These are phyloP conservation scores for Adelosebastes latens DNA, from an alignment of 2,797 vertebrate genomes.

Conservation along the genomic window DNA sequence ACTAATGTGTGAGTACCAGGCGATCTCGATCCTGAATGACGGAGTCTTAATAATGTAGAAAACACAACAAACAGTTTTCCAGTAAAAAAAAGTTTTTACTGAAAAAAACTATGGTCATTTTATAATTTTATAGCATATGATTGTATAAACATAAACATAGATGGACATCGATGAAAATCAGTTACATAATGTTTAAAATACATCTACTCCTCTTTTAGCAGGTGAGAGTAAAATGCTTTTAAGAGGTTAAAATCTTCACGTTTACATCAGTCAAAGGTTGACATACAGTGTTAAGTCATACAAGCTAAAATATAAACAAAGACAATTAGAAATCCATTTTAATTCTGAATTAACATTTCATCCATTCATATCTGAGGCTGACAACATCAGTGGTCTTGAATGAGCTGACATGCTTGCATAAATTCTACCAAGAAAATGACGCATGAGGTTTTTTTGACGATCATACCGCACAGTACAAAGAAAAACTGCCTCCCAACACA, in stretches of 20 bases:
- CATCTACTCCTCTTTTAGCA: slow-evolving; percentile 81
- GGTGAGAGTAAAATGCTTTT: slow-evolving; percentile 79
- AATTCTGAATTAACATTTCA: slow-evolving; percentile 81
- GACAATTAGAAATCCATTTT: slow-evolving; percentile 80
- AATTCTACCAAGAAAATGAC: slow-evolving; percentile 71
- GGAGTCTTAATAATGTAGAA: slow-evolving; percentile 1
- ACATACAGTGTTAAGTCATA: slow-evolving; percentile 86
- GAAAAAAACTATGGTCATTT: slow-evolving; percentile 84
- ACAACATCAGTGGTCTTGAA: slow-evolving; percentile 82
- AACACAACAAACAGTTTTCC: slow-evolving; percentile 32
- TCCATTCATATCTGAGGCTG: slow-evolving; percentile 75
- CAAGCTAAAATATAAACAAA: slow-evolving; percentile 83
- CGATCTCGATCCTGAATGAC: not conserved
- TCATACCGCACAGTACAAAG: slow-evolving; percentile 65
- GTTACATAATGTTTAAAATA: slow-evolving; percentile 84
- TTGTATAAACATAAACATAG: slow-evolving; percentile 87
- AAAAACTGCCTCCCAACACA: slow-evolving; percentile 55
- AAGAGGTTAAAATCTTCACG: slow-evolving; percentile 85
- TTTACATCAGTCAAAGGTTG: slow-evolving; percentile 81
- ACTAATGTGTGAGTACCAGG: not conserved
- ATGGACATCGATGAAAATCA: slow-evolving; percentile 85
- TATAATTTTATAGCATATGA: slow-evolving; percentile 90
- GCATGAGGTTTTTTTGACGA: slow-evolving; percentile 74
- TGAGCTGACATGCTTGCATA: slow-evolving; percentile 67
- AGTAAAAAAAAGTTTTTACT: slow-evolving; percentile 72